Percentiles rank a stretch among this genome's conserved stretches.
Evolutionary conservation across 2,797 vertebrate species (phyloP).

Genomic region (Scolopax bukidnonensis): DNA sequence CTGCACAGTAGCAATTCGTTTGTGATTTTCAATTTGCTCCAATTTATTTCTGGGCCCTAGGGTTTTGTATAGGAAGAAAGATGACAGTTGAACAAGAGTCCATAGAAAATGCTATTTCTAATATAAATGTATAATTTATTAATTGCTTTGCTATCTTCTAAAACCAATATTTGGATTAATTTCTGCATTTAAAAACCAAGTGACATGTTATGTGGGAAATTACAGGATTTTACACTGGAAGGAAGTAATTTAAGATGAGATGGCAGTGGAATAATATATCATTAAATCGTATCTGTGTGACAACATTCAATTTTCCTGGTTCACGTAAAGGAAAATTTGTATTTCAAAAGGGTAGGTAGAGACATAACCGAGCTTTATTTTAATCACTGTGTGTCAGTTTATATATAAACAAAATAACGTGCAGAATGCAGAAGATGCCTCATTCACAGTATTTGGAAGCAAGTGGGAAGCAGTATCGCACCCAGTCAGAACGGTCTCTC

Average conservation of each 20-base stretch:
- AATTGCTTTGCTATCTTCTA: conserved; percentile 29
- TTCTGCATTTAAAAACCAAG: neutral
- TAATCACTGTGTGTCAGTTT: neutral
- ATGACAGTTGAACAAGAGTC: conserved; percentile 1
- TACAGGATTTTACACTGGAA: neutral
- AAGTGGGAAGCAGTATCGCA: neutral
- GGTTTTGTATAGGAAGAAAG: conserved; percentile 31
- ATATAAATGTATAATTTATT: conserved; percentile 39
- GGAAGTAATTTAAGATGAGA: neutral
- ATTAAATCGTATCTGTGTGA: neutral
- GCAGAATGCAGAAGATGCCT: neutral
- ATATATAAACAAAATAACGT: neutral
- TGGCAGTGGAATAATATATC: neutral
- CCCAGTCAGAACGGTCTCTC: neutral
- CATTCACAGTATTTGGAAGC: neutral
- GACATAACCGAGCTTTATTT: accelerated
- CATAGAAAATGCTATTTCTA: conserved; percentile 3
- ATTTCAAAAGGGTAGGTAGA: neutral
- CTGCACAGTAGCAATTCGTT: conserved; percentile 38
- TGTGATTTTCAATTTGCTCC: conserved; percentile 51
- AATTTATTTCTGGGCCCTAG: conserved; percentile 52
- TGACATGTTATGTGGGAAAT: neutral
- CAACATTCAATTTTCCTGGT: too few species aligned
- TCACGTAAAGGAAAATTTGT: neutral
- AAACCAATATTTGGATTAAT: conserved; percentile 51